phyloP scores from a whole-genome alignment of 2,797 vertebrate genomes.

The Dromococcyx pavoninus region DNA sequence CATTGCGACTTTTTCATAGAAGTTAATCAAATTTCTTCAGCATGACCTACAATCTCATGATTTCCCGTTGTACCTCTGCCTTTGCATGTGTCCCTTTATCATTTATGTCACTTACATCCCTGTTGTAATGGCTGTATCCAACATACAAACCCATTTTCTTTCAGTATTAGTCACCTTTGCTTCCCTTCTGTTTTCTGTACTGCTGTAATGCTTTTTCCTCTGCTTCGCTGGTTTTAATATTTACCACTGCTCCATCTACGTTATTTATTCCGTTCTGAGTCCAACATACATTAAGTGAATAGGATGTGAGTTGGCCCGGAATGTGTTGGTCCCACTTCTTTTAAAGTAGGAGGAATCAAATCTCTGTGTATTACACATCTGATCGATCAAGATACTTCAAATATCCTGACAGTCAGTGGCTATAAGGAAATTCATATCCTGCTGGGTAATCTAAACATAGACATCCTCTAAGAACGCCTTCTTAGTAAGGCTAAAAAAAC shows the following conservation, averaged over 20 bases:
- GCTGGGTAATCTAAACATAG: background rate
- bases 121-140: background rate
- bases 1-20: background rate
- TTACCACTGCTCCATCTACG: background rate
- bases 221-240: background rate
- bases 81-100: conserved; percentile 18
- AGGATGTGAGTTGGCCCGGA: background rate
- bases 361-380: background rate
- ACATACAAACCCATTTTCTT: background rate
- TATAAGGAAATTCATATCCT: background rate
- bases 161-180: conserved; percentile 1
- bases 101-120: conserved; percentile 8
- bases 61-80: background rate
- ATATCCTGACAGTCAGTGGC: background rate
- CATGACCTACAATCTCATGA: conserved; percentile 23
- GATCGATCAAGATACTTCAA: background rate
- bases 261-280: background rate
- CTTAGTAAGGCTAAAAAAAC: background rate
- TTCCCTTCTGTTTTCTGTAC: background rate
- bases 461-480: background rate
- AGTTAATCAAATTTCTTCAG: conserved; percentile 53
- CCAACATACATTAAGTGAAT: background rate
- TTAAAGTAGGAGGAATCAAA: background rate
- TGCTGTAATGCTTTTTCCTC: background rate
- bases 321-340: background rate